These are phyloP conservation scores for Tetragnatha versicolor DNA, from an alignment of 1,140 invertebrate species.

Conservation along the genomic window DNA sequence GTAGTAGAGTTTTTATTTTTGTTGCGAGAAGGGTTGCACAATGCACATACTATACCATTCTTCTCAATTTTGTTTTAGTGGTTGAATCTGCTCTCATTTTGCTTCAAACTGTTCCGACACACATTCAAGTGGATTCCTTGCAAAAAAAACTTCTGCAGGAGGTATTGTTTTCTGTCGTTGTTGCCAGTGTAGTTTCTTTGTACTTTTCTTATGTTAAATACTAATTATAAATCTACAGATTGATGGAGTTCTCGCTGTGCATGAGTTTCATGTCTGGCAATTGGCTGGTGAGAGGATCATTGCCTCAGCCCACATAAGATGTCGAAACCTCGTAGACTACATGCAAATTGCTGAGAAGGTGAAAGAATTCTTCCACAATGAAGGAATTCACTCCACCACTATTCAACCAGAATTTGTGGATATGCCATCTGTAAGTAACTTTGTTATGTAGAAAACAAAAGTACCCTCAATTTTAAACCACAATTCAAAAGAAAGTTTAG, in stretches of 20 bases:
- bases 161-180: conserved; percentile 58
- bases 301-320: conserved; percentile 70
- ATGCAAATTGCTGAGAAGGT: conserved; percentile 79
- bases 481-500: too few species aligned
- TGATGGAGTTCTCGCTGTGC: conserved; percentile 68
- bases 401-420: conserved; percentile 70
- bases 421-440: conserved; percentile 21
- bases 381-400: conserved; percentile 70
- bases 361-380: conserved; percentile 77
- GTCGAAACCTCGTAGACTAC: conserved; percentile 67
- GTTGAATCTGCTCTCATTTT: conserved; percentile 69
- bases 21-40: too few species aligned
- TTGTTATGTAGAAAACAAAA: too few species aligned
- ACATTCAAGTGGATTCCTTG: conserved; percentile 67
- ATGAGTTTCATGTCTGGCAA: conserved; percentile 72
- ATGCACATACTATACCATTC: neutral
- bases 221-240: conserved; percentile 61
- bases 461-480: too few species aligned
- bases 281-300: conserved; percentile 69
- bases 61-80: conserved; percentile 56
- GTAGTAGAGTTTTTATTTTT: conserved; percentile 57
- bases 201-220: neutral
- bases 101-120: conserved; percentile 70
- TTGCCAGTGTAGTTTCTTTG: neutral
- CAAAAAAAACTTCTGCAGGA: conserved; percentile 65